Evolutionary conservation across 2,888 invertebrate genomes (phyloP), one percentile per base, ranked within the genome.

Genomic region (Melieria crassipennis): DNA sequence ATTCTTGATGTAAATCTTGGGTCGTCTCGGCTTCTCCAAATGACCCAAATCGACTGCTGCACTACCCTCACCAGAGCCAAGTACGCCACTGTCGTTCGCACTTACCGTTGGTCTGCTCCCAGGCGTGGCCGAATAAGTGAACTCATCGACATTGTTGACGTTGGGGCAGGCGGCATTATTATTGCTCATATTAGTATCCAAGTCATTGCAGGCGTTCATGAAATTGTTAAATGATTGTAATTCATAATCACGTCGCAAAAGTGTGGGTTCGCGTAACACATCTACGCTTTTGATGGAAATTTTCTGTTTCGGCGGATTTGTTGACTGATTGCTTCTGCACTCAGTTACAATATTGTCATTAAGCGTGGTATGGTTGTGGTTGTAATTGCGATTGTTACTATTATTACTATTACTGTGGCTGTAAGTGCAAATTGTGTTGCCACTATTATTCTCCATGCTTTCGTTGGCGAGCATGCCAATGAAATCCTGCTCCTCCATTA

Each of bases 1-100:
- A 72, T 86, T 87, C 73, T 86, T 84, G 6, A 87, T 86, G 71
- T 86, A 87, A 71, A 87, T 87, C 76, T 87, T 87, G 3, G 86
- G 85, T 30, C 81, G 81, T 11, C 81, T 79, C 4, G 81, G 80
- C 72, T 83, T 84, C 5, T 81, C 80, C n/a, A 67, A 75, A 10
- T 66, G 69, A 60, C 60, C 70, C 30, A 65, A 55, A 65, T 58
- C 72, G 7, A 30, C 30, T 30, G 30, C 30, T 30, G 30, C 3
- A 30, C 30, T 30, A 58, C 57, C 50, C 45, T 30, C 50, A 46
- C 43, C 11, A 16, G 61, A 67, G 16, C 61, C 50, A 1, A 45
- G 16, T 2, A 45, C n/a, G 13, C 10, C 30, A 13, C 13, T 16
- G n/a, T 63, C 56, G 62, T n/a, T 55, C 3, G 46, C 43, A 30